Conservation (phyloP, 2,888 invertebrate species). For the Tryphoninae sp. region DNA sequence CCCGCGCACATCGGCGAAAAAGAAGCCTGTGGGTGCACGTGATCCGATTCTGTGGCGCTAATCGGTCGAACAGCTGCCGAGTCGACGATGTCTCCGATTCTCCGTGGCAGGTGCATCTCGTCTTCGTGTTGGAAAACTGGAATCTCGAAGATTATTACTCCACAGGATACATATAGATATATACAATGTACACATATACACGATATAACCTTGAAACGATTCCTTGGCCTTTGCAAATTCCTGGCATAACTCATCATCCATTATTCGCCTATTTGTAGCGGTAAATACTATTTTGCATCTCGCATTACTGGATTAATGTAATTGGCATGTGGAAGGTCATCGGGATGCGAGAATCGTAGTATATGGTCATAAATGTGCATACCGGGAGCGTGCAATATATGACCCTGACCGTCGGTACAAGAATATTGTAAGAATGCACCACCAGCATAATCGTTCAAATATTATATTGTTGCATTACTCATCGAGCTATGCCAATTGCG, state of each 20-base stretch:
- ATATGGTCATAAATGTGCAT: not conserved
- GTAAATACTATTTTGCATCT: slow-evolving; percentile 32
- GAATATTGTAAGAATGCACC: not conserved
- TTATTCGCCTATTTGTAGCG: slow-evolving; percentile 27
- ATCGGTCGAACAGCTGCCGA: slow-evolving; percentile 49
- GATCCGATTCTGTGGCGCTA: slow-evolving; percentile 37
- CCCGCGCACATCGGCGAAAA: not conserved
- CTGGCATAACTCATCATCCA: slow-evolving; percentile 9
- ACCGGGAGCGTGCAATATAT: slow-evolving; percentile 1
- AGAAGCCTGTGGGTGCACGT: slow-evolving; percentile 13
- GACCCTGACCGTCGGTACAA: slow-evolving; percentile 55
- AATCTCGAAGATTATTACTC: slow-evolving; percentile 9
- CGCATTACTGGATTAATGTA: slow-evolving; percentile 37
- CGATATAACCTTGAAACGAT: slow-evolving; percentile 36
- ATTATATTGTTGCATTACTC: slow-evolving; percentile 41
- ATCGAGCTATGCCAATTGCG: slow-evolving; percentile 36
- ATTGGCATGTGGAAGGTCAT: slow-evolving; percentile 45
- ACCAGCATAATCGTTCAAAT: slow-evolving; percentile 36
- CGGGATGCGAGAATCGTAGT: slow-evolving; percentile 12
- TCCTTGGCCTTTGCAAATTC: slow-evolving; percentile 41
- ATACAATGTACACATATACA: not conserved
- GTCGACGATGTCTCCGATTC: slow-evolving; percentile 5
- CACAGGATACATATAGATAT: not conserved
- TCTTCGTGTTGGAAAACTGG: slow-evolving; percentile 19
- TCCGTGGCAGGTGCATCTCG: slow-evolving; percentile 32